Percentiles rank a stretch among this genome's conserved stretches.
phyloP scores from a whole-genome alignment of 2,797 vertebrate genomes.

The Spinibarbus caldwelli region DNA sequence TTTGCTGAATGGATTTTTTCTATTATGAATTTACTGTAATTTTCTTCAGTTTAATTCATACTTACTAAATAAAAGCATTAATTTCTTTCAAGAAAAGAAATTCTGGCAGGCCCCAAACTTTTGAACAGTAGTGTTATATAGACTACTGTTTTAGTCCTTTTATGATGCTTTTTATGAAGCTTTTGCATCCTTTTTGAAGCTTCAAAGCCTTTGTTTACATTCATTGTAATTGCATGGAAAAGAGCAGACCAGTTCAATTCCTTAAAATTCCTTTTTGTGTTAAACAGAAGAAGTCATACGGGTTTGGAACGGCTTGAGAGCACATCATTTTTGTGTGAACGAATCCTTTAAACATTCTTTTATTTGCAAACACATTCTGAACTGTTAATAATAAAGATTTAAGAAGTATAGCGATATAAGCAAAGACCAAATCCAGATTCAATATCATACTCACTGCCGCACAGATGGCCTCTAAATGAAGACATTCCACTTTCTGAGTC shows the following conservation, averaged over 20 bases:
- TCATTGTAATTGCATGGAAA: background rate
- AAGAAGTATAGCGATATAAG: background rate
- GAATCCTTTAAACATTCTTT: background rate
- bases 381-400: background rate
- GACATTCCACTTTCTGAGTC: conserved; percentile 89
- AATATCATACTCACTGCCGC: conserved; percentile 78
- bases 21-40: too few species aligned
- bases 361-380: background rate
- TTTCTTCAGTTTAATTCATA: too few species aligned
- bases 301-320: background rate
- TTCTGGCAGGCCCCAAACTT: too few species aligned
- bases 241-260: conserved; percentile 16
- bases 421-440: background rate
- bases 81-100: background rate
- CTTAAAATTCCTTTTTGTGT: conserved; percentile 10
- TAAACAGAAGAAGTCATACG: background rate
- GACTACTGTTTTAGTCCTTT: background rate
- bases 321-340: background rate
- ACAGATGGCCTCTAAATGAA: conserved; percentile 90
- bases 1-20: background rate
- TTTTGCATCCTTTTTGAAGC: background rate
- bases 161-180: background rate
- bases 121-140: background rate
- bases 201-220: background rate
- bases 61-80: background rate